These are phyloP conservation scores for Aelia acuminata DNA, from an alignment of 2,888 invertebrate species.

Conservation along the genomic window DNA sequence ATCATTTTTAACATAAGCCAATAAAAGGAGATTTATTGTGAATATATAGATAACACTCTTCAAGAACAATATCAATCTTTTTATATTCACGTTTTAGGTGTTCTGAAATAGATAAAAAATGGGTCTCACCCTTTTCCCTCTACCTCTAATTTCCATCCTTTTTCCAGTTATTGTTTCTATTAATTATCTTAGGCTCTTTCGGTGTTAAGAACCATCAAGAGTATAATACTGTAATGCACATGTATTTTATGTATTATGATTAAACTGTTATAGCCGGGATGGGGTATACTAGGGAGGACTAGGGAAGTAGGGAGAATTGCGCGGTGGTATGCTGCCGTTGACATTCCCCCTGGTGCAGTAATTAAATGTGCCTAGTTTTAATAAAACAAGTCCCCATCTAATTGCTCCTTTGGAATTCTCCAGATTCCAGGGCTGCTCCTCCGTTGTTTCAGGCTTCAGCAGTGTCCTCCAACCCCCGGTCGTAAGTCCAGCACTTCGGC, in stretches of 20 bases:
- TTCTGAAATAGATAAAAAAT: no score
- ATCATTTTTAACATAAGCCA: no score
- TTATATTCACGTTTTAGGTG: no score
- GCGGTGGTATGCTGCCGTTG: constrained; percentile 36
- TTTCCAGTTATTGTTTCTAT: no score
- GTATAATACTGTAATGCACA: not conserved
- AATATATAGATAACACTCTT: no score
- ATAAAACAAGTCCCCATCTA: constrained; percentile 51
- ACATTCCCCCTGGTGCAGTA: constrained; percentile 47
- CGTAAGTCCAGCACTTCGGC: constrained; percentile 46
- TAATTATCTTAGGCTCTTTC: not conserved
- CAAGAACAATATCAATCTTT: no score
- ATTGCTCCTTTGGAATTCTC: constrained; percentile 47
- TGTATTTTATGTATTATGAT: constrained; percentile 14
- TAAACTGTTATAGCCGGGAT: not conserved
- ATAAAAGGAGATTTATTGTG: no score
- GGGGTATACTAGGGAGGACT: not conserved
- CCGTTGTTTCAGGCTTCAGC: not conserved
- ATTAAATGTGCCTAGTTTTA: constrained; percentile 51
- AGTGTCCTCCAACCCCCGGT: constrained; percentile 49
- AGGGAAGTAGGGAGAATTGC: not conserved
- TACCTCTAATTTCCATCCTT: no score
- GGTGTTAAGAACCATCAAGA: not conserved
- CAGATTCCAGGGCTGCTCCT: constrained; percentile 30
- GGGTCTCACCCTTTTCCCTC: no score